phyloP scores from a whole-genome alignment of 2,113 vertebrate genomes.

The Turdus rufiventris region DNA sequence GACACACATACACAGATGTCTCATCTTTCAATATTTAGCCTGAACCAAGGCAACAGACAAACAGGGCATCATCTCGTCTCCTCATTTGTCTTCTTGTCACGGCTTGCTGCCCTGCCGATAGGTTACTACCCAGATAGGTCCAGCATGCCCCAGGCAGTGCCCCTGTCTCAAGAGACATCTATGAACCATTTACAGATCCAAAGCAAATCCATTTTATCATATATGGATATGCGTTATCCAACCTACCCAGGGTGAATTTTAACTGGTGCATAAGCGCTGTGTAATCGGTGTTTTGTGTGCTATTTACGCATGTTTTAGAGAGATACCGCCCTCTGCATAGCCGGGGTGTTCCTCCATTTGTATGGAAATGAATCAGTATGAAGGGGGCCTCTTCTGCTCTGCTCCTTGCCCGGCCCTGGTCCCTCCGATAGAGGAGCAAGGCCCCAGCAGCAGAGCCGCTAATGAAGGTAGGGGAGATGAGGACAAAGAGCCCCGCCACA shows the following conservation, averaged over 20 bases:
- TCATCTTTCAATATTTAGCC: background rate
- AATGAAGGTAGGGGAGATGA: background rate
- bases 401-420: background rate
- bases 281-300: background rate
- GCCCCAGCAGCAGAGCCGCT: background rate
- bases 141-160: background rate
- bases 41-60: background rate
- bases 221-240: background rate
- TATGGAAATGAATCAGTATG: background rate
- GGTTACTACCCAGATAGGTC: background rate
- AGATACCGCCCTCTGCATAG: background rate
- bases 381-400: background rate
- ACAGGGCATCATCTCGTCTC: background rate
- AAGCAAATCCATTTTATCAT: background rate
- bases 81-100: background rate
- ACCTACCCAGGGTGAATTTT: slow-evolving; percentile 6
- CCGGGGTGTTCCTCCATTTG: background rate
- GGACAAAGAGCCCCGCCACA: background rate
- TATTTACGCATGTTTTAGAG: background rate
- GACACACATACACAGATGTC: background rate
- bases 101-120: background rate
- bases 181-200: background rate
- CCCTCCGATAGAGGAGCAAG: background rate
- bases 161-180: background rate
- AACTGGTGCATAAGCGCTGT: background rate